Base-by-base conservation (phyloP, 2,797 vertebrate genomes). In the Uromys caudimaculatus region DNA sequence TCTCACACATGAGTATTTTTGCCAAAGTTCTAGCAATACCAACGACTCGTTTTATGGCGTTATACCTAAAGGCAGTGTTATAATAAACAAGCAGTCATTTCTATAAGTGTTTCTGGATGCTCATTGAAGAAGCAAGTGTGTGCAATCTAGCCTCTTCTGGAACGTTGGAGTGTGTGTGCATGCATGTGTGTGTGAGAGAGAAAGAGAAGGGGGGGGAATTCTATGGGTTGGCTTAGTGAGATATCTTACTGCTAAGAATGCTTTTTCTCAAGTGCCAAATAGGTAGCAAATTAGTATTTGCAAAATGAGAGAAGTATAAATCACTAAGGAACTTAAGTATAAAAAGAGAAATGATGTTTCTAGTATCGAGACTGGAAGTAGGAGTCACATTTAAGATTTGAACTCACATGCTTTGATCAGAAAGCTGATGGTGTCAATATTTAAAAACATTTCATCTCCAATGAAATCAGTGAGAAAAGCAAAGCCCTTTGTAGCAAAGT, bases 1-100 rank as follows among this genome's bases (percentile, higher is more conserved):
- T 83, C 94, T 86, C 94, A 82, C 73, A 94, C 83, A 67, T 89
- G 50, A 89, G 27, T 85, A 82, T 95, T 96, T 97, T 96, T 35
- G 58, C 75, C 91, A 78, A 29, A 76, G 52, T 54, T 75, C 8
- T 76, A 83, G 73, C 58, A 92, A 85, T 91, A 41, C 41, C 84
- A 96, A 92, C 44, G 89, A 89, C 17, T 56, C 32, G 83, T 90
- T 96, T 96, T 95, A 92, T 79, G 21, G 69, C 35, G 27, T 52
- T 94, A 38, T 67, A 94, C 64, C 71, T 92, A 92, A 67, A 85
- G 77, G 67, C 11, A 89, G 75, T 82, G 4, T 77, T 90, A 91
- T 6, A 12, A 91, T 83, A 91, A 94, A 76, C 69, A 75, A 67
- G 89, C n/a, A 90, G 32, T 89, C 11, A 86, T 96, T 97, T 77